Percentiles rank a stretch among this genome's conserved stretches.
Evolutionary conservation across 2,888 invertebrate genomes (phyloP).

Genomic region (Heteropelma amictum): DNA sequence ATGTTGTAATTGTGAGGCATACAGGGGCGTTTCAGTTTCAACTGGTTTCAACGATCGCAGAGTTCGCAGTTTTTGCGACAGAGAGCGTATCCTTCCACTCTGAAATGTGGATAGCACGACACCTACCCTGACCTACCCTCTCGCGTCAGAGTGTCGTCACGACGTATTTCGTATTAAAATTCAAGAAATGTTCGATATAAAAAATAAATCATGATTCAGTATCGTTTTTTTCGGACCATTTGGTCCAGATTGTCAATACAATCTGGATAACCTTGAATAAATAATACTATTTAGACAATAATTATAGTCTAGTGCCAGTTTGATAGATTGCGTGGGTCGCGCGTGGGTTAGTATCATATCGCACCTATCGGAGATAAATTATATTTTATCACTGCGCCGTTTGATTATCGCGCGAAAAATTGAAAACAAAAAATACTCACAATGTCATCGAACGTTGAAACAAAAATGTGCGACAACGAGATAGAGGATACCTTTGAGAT

Average conservation of each 20-base stretch:
- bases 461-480: constrained; percentile 26
- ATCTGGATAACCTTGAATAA: not conserved
- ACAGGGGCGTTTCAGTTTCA: no score
- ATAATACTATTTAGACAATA: not conserved
- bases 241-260: not conserved
- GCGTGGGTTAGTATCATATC: not conserved
- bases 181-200: not conserved
- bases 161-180: not conserved
- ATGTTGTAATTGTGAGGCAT: no score
- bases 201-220: not conserved
- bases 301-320: not conserved
- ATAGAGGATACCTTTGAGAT: constrained; percentile 48
- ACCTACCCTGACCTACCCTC: no score
- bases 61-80: no score
- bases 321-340: not conserved
- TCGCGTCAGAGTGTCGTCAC: no score
- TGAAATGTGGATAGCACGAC: no score
- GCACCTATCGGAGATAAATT: not conserved
- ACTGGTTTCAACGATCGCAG: no score
- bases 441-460: constrained; percentile 27
- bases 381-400: not conserved
- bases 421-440: not conserved
- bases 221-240: not conserved
- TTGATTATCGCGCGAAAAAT: not conserved
- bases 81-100: no score